Evolutionary conservation across 2,113 vertebrate genomes (phyloP).

Genomic region (Polypterus senegalus): DNA sequence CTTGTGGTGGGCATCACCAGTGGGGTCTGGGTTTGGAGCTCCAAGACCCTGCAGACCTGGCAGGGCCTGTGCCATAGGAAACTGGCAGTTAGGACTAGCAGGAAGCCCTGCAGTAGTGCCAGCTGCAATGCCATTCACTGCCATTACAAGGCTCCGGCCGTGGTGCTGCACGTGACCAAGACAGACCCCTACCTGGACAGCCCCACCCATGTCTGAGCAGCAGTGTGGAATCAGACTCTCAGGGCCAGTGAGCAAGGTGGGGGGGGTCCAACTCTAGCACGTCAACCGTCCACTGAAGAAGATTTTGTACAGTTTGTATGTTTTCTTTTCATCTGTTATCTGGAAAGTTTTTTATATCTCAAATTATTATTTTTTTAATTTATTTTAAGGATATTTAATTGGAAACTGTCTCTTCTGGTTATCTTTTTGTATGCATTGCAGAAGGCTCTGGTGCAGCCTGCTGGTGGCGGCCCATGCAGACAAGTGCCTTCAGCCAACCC

Average conservation of each 20-base stretch:
- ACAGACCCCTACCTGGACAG: slow-evolving; percentile 80
- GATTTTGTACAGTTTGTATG: too few relatives aligned
- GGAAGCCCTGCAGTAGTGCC: slow-evolving; percentile 69
- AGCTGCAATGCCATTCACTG: slow-evolving; percentile 72
- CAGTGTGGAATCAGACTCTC: too few relatives aligned
- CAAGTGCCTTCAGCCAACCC: too few relatives aligned
- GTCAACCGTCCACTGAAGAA: too few relatives aligned
- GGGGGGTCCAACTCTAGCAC: too few relatives aligned
- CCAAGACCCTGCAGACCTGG: slow-evolving; percentile 96
- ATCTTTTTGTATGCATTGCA: too few relatives aligned
- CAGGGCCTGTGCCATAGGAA: slow-evolving; percentile 85
- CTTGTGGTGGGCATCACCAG: slow-evolving; percentile 97
- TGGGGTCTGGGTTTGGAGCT: slow-evolving; percentile 98
- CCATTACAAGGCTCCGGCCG: slow-evolving; percentile 81
- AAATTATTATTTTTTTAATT: slow-evolving; percentile 29
- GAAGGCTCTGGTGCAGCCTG: too few relatives aligned
- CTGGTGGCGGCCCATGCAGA: too few relatives aligned
- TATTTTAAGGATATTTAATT: slow-evolving; percentile 70
- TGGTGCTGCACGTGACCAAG: slow-evolving; percentile 84
- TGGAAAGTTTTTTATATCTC: too few relatives aligned
- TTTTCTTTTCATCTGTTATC: too few relatives aligned
- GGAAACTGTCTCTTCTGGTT: slow-evolving; percentile 23
- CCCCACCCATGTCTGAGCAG: slow-evolving; percentile 70
- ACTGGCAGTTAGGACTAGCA: slow-evolving; percentile 67
- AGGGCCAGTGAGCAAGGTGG: too few relatives aligned